phyloP scores from a whole-genome alignment of 2,113 vertebrate species.

The Herpailurus yagouaroundi region DNA sequence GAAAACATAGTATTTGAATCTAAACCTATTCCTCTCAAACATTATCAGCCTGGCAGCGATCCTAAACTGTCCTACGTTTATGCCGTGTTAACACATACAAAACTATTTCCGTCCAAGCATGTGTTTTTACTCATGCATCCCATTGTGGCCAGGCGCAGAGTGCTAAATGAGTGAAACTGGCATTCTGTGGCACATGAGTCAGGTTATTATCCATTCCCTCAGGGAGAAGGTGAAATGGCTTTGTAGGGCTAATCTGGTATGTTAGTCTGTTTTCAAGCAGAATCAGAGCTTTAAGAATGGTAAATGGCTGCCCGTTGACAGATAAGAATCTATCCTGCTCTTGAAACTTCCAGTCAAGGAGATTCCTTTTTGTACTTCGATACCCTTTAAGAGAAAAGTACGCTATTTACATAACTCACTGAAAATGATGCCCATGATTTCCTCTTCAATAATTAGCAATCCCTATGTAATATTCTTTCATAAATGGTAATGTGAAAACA shows the following conservation, averaged over 20 bases:
- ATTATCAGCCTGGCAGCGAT: neutral
- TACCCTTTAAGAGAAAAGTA: neutral
- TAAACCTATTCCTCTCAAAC: neutral
- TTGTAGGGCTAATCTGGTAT: neutral
- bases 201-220: neutral
- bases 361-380: neutral
- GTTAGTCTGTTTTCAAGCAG: conserved; percentile 3
- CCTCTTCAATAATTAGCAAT: neutral
- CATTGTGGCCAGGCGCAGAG: neutral
- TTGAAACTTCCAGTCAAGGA: conserved; percentile 6
- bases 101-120: neutral
- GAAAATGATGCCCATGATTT: neutral
- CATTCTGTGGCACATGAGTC: neutral
- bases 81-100: neutral
- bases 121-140: neutral
- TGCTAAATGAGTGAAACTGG: neutral
- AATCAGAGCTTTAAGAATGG: conserved; percentile 1
- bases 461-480: neutral
- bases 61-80: neutral
- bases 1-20: neutral
- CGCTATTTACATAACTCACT: neutral
- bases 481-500: neutral
- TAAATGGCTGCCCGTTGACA: neutral
- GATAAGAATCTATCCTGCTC: neutral
- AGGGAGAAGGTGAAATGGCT: neutral